phyloP scores from a whole-genome alignment of 2,113 vertebrate genomes.

The Phrynosoma blainvillii region DNA sequence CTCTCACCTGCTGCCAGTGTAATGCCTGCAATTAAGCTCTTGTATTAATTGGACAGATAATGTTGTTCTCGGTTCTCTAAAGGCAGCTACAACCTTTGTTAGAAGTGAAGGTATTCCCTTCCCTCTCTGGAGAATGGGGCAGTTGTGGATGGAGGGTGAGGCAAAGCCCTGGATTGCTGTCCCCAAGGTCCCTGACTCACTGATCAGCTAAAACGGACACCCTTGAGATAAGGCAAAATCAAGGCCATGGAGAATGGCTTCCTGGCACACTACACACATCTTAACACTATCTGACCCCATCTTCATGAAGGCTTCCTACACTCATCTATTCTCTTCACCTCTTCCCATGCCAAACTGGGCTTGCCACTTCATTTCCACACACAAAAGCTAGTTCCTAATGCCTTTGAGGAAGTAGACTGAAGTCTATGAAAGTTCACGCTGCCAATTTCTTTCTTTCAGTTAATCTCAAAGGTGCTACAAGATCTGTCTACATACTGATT shows the following conservation, averaged over 20 bases:
- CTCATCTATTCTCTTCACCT: too few relatives aligned
- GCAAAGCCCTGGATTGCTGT: background rate
- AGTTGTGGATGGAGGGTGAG: background rate
- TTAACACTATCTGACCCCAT: too few relatives aligned
- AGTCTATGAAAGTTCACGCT: too few relatives aligned
- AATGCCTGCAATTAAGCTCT: background rate
- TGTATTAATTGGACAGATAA: background rate
- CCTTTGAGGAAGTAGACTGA: too few relatives aligned
- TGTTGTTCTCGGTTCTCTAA: background rate
- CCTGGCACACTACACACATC: too few relatives aligned
- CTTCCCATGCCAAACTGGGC: too few relatives aligned
- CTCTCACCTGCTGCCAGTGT: background rate
- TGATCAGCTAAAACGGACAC: background rate
- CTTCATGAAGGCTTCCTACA: too few relatives aligned
- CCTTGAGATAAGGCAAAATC: background rate
- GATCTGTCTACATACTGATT: too few relatives aligned
- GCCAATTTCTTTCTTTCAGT: too few relatives aligned
- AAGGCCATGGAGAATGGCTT: background rate
- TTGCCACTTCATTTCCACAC: too few relatives aligned
- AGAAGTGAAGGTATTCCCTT: background rate
- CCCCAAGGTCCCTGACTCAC: background rate
- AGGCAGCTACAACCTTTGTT: background rate
- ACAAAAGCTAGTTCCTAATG: too few relatives aligned
- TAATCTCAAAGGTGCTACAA: too few relatives aligned
- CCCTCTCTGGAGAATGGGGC: background rate